Evolutionary conservation across 1,140 invertebrate species (phyloP), one percentile per base, ranked within the genome.

Genomic region (Whitmania pigra): DNA sequence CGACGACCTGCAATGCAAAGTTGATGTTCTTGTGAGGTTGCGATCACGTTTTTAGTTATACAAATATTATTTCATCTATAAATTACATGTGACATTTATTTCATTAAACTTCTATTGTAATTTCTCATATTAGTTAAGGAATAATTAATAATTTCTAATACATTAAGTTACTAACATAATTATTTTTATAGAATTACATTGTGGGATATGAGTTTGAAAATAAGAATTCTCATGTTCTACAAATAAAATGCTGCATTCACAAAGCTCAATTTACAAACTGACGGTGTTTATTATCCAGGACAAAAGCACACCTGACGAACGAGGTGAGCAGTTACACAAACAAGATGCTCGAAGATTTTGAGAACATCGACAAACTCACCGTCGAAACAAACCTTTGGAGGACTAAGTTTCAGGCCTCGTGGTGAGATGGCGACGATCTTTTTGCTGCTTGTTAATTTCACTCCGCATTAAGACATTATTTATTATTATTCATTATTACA

Each of bases 341-440:
- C 81, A 87, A 90, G 80, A 83, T 93, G 55, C 88, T 87, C 66
- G 80, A 81, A 72, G 91, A 93, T 82, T 90, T 91, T 80, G 92
- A 95, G 81, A 90, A 94, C 84, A 89, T 91, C 4, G 93, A 95
- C 80, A 91, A 89, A 85, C 82, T 95, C 29, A 90, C 90, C 31
- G 91, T 92, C 4, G 91, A 94, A 77, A 93, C 91, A 81, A 92
- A 96, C 84, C 91, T 95, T 71, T 95, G 92, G 92, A 87, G 92
- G 74, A 94, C 91, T 77, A 95, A 95, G 87, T 96, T 93, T 83
- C 83, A 95, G 76, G 92, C 92, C 29, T 92, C 90, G 85, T 93
- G 88, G 88, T 89, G 40, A 68, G 29, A 11, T 49, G 9, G 9
- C 15, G 11, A 0, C 0, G 15, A 49, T 15, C 15, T 3, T 49